These are phyloP conservation scores for Lichenostomus cassidix DNA, from an alignment of 2,113 vertebrate species.

Conservation along the genomic window DNA sequence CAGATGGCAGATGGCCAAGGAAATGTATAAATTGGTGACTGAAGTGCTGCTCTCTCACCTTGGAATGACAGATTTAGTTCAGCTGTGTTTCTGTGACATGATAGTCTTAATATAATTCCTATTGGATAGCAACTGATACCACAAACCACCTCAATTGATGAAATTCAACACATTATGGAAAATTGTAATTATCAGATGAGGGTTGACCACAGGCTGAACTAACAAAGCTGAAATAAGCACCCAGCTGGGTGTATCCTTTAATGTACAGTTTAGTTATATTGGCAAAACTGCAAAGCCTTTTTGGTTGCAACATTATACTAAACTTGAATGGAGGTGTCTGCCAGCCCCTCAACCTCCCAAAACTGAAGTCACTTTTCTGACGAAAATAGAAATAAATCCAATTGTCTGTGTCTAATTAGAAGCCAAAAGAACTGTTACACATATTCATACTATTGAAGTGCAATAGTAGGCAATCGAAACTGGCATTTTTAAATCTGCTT, in stretches of 20 bases:
- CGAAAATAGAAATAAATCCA: neutral
- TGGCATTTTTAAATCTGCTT: neutral
- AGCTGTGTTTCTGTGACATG: neutral
- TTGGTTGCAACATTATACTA: neutral
- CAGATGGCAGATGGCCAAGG: constrained; percentile 25
- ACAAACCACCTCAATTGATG: neutral
- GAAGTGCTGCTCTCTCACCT: constrained; percentile 6
- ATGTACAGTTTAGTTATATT: neutral
- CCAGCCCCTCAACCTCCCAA: neutral
- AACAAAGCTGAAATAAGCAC: constrained; percentile 24
- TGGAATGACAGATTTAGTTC: neutral
- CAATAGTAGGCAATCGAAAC: neutral
- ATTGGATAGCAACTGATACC: neutral
- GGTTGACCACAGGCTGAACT: constrained; percentile 13
- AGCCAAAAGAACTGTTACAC: neutral
- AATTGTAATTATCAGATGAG: constrained; percentile 1
- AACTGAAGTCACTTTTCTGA: neutral
- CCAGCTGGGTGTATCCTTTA: constrained; percentile 28
- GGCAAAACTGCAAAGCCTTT: constrained; percentile 7
- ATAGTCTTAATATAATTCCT: neutral
- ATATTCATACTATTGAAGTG: neutral
- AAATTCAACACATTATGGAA: constrained; percentile 40
- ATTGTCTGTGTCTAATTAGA: neutral
- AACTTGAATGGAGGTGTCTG: constrained; percentile 11
- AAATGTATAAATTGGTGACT: constrained; percentile 25